phyloP scores from a whole-genome alignment of 2,797 vertebrate genomes.

The Molossus molossus region DNA sequence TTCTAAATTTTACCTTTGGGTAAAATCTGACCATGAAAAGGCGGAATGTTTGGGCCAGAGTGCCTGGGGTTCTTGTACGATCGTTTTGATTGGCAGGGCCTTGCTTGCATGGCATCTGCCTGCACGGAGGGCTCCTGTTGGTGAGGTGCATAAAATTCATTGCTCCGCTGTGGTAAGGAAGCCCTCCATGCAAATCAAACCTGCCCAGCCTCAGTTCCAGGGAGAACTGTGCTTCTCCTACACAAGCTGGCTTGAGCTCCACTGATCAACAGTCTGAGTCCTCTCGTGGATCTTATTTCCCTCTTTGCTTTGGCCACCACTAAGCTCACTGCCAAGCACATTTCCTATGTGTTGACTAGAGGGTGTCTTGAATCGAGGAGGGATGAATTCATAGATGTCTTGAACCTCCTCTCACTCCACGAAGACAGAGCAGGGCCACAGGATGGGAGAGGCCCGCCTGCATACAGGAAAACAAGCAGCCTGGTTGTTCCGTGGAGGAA shows the following conservation, averaged over 20 bases:
- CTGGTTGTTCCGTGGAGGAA: background rate
- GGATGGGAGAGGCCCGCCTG: background rate
- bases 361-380: background rate
- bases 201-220: background rate
- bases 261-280: background rate
- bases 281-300: background rate
- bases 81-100: background rate
- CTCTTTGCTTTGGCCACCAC: constrained; percentile 19
- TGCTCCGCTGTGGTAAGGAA: background rate
- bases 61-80: background rate
- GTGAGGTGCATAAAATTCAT: background rate
- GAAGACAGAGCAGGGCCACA: background rate
- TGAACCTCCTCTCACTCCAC: background rate
- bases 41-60: background rate
- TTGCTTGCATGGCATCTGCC: background rate
- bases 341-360: background rate
- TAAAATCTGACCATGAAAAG: background rate
- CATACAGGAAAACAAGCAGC: background rate
- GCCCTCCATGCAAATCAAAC: background rate
- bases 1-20: constrained; percentile 21
- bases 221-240: background rate
- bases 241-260: background rate
- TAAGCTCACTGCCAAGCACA: background rate
- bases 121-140: background rate
- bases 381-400: background rate